A percentile compares a stretch with the other conserved stretches of the same genome.
phyloP scores from a whole-genome alignment of 1,140 invertebrate genomes.

The Eurytemora carolleeae region DNA sequence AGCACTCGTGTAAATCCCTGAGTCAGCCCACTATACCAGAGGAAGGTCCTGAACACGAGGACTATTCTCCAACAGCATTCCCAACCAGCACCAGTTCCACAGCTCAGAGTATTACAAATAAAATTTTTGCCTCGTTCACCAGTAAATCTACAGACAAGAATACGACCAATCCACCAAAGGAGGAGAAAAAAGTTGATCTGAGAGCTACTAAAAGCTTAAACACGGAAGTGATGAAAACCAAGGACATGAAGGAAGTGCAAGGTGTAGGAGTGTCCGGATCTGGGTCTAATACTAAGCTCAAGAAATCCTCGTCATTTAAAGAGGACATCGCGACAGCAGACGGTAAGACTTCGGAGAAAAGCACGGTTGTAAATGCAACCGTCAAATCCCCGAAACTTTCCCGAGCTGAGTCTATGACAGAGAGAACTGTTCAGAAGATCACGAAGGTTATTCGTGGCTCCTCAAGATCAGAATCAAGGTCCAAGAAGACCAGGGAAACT shows the following conservation, averaged over 20 bases:
- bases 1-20: slow-evolving; percentile 1
- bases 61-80: background rate
- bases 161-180: background rate
- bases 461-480: background rate
- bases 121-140: background rate
- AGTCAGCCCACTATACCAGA: slow-evolving; percentile 11
- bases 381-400: slow-evolving; percentile 3
- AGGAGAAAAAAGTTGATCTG: slow-evolving; percentile 4
- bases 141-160: background rate
- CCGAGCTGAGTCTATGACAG: background rate
- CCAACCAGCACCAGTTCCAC: background rate
- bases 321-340: background rate
- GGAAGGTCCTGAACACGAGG: slow-evolving; percentile 8
- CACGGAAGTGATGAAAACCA: background rate
- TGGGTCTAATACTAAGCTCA: background rate
- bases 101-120: background rate
- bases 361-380: background rate
- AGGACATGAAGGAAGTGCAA: background rate
- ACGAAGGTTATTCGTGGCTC: slow-evolving; percentile 2
- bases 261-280: background rate
- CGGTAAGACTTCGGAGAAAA: background rate
- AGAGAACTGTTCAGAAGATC: background rate
- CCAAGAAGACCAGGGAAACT: background rate
- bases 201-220: slow-evolving; percentile 5
- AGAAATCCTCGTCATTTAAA: background rate